Percentiles rank a stretch among this genome's conserved stretches.
Evolutionary conservation across 2,888 invertebrate genomes (phyloP).

Genomic region (Oligia strigilis): DNA sequence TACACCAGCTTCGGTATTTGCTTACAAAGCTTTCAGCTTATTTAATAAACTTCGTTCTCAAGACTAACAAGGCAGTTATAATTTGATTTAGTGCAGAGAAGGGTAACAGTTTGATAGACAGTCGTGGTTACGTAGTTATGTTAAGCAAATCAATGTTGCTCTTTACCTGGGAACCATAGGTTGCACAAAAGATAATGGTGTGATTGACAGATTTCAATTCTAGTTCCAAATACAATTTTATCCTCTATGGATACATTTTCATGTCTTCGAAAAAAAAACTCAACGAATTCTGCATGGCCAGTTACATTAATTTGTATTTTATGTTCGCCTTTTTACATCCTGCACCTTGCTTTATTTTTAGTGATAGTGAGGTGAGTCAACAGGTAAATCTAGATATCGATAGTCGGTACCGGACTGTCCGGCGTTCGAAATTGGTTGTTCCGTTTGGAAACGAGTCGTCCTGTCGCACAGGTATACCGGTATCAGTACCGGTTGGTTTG

Average conservation of each 20-base stretch:
- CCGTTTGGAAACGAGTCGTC: slow-evolving; percentile 79
- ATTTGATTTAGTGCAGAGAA: slow-evolving; percentile 60
- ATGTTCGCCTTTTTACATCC: neutral
- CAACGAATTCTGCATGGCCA: slow-evolving; percentile 1
- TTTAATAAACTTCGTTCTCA: slow-evolving; percentile 46
- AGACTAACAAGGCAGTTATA: slow-evolving; percentile 60
- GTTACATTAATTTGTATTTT: slow-evolving; percentile 21
- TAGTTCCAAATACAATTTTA: slow-evolving; percentile 28
- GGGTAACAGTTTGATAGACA: slow-evolving; percentile 52
- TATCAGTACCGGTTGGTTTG: slow-evolving; percentile 53
- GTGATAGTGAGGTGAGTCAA: slow-evolving; percentile 52
- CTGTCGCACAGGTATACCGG: slow-evolving; percentile 67
- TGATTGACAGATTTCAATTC: slow-evolving; percentile 16
- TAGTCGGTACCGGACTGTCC: slow-evolving; percentile 63
- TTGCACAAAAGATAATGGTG: slow-evolving; percentile 39
- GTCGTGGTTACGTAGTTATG: slow-evolving; percentile 24
- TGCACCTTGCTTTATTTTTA: slow-evolving; percentile 46
- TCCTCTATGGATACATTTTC: neutral
- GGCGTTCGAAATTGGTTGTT: slow-evolving; percentile 78
- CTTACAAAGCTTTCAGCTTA: slow-evolving; percentile 49
- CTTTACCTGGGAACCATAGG: slow-evolving; percentile 17
- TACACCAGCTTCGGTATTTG: slow-evolving; percentile 36
- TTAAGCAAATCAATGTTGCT: slow-evolving; percentile 18
- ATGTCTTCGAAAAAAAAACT: slow-evolving; percentile 1
- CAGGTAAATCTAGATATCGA: slow-evolving; percentile 59